Percentiles rank a stretch among this genome's conserved stretches.
Evolutionary conservation across 2,888 invertebrate genomes (phyloP).

Genomic region (Coelogynopora nodosa): DNA sequence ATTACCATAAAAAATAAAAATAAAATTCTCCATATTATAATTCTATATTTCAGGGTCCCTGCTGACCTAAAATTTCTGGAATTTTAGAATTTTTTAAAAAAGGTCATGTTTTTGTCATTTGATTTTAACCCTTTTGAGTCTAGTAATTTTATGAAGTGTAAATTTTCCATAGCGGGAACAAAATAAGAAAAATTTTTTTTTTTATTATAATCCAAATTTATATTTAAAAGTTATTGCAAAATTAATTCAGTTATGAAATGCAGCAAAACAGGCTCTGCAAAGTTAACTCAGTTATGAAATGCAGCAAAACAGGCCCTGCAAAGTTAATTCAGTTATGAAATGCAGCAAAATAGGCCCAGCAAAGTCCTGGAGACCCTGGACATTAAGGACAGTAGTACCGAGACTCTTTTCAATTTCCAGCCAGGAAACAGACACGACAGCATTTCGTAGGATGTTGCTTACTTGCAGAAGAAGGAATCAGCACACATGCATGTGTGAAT

Average conservation of each 20-base stretch:
- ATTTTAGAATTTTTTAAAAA: no score
- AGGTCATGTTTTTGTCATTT: no score
- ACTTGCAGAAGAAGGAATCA: neutral
- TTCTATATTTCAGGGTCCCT: no score
- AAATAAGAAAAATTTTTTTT: neutral
- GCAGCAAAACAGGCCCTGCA: slow-evolving; percentile 19
- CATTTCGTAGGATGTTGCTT: neutral
- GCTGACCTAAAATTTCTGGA: no score
- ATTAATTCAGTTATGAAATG: slow-evolving; percentile 25
- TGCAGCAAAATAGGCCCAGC: slow-evolving; percentile 13
- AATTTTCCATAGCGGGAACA: neutral
- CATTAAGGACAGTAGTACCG: neutral
- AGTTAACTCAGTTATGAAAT: slow-evolving; percentile 28
- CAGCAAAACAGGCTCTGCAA: slow-evolving; percentile 20
- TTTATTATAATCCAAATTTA: slow-evolving; percentile 16
- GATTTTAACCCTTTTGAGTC: neutral
- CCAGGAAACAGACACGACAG: neutral
- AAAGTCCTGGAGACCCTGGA: slow-evolving; percentile 21
- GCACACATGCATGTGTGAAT: neutral
- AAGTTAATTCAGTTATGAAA: slow-evolving; percentile 31
- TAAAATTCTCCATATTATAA: no score
- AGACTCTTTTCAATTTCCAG: neutral
- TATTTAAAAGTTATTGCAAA: neutral
- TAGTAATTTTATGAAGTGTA: neutral
- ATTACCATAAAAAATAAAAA: no score